Evolutionary conservation across 2,888 invertebrate genomes (phyloP).

Genomic region (Yponomeuta cagnagella): DNA sequence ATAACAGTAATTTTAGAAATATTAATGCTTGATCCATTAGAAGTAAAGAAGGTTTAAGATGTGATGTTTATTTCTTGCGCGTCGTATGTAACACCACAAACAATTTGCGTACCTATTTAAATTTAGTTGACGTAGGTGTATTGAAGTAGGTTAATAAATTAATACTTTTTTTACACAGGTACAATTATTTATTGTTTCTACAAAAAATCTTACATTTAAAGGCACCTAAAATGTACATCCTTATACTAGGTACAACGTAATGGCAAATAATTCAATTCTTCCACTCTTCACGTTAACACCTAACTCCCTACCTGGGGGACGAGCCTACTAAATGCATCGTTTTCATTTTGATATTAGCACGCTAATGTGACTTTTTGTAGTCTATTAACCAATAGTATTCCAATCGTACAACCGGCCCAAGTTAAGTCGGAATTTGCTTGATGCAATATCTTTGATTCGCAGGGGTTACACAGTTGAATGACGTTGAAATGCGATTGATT

Average conservation of each 20-base stretch:
- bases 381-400: neutral
- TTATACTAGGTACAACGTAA: constrained; percentile 71
- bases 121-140: too few species aligned
- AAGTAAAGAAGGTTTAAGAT: neutral
- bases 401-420: too few species aligned
- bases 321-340: constrained; percentile 21
- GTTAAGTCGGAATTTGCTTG: too few species aligned
- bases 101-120: neutral
- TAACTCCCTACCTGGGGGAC: constrained; percentile 19
- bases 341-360: neutral
- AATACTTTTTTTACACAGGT: constrained; percentile 20
- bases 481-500: too few species aligned
- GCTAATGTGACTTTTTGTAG: neutral
- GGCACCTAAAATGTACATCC: constrained; percentile 72
- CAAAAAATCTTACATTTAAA: constrained; percentile 65
- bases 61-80: neutral
- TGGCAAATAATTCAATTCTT: constrained; percentile 63
- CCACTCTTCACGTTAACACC: constrained; percentile 44
- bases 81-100: neutral
- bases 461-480: too few species aligned
- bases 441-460: too few species aligned
- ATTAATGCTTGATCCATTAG: constrained; percentile 31
- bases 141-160: constrained; percentile 15
- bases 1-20: constrained; percentile 43
- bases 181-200: constrained; percentile 51